phyloP scores from a whole-genome alignment of 2,888 invertebrate species.

The Frankliniella intonsa region DNA sequence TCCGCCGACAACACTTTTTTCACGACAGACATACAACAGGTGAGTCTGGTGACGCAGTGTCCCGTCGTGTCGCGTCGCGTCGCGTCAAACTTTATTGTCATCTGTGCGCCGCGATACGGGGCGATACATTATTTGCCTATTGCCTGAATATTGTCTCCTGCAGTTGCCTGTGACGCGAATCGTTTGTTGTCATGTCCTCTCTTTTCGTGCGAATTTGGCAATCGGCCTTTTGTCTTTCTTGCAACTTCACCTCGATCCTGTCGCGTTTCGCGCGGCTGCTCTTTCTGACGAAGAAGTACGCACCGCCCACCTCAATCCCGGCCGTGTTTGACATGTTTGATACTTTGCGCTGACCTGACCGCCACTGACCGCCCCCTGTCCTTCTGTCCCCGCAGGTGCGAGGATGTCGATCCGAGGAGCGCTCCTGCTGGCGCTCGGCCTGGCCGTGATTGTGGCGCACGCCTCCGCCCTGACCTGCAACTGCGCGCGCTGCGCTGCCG shows the following conservation, averaged over 20 bases:
- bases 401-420: slow-evolving; percentile 18
- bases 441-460: slow-evolving; percentile 23
- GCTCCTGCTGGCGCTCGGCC: not conserved
- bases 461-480: slow-evolving; percentile 11
- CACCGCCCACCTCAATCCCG: not conserved
- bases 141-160: too few relatives aligned
- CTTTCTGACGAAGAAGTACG: not conserved
- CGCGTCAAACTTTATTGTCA: not conserved
- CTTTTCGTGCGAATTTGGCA: too few relatives aligned
- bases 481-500: slow-evolving; percentile 31
- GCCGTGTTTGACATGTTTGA: not conserved
- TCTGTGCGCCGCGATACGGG: not conserved
- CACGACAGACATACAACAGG: slow-evolving; percentile 19
- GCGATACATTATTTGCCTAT: too few relatives aligned
- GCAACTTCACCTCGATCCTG: too few relatives aligned
- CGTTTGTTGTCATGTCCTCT: too few relatives aligned
- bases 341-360: not conserved
- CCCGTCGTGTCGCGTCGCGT: slow-evolving; percentile 32
- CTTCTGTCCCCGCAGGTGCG: not conserved
- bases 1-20: slow-evolving; percentile 6
- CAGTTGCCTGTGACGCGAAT: too few relatives aligned
- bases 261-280: not conserved
- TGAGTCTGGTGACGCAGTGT: not conserved
- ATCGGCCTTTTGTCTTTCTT: too few relatives aligned
- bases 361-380: not conserved